Conservation (phyloP, 2,113 vertebrate species). For the Gorsachius goisagi region DNA sequence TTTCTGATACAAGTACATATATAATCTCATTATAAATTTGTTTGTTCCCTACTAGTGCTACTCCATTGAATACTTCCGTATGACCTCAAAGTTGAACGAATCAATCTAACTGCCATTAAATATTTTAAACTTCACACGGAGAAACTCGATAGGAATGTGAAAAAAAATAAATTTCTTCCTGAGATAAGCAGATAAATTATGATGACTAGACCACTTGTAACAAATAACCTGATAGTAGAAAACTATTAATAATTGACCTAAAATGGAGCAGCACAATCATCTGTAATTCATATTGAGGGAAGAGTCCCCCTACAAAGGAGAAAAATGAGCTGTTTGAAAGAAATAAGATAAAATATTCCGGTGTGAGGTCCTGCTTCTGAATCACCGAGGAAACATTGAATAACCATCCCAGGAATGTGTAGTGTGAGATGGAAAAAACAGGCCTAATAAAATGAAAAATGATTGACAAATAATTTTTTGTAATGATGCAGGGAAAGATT, state of each 20-base stretch:
- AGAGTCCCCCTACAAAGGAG: background rate
- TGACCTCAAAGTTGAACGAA: background rate
- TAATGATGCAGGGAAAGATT: background rate
- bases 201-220: background rate
- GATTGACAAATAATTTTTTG: background rate
- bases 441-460: background rate
- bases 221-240: background rate
- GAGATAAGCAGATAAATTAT: background rate
- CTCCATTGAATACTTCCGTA: background rate
- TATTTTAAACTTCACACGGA: background rate
- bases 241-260: background rate
- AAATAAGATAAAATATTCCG: background rate
- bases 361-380: background rate
- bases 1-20: background rate
- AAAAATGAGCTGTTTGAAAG: background rate
- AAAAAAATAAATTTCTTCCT: background rate
- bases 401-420: background rate
- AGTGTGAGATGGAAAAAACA: background rate
- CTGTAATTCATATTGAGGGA: background rate
- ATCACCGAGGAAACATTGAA: background rate
- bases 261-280: background rate
- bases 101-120: background rate
- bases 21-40: background rate
- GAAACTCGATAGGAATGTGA: background rate
- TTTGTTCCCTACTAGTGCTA: background rate